These are phyloP conservation scores for Gymnothorax reevesii DNA, from an alignment of 2,797 vertebrate species.

Conservation along the genomic window DNA sequence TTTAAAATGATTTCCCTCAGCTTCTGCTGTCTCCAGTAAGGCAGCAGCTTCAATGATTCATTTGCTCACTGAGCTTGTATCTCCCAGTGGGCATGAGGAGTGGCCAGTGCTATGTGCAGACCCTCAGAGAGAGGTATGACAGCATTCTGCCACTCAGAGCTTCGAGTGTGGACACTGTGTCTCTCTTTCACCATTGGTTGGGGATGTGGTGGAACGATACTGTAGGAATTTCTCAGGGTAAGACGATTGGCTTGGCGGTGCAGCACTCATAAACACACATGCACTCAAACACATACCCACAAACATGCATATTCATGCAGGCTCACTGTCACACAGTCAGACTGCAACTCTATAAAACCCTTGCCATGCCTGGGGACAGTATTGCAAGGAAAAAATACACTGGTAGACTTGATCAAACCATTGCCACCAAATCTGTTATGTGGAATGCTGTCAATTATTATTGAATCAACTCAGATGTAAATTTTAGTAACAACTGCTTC, in stretches of 20 bases:
- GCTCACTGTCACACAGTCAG: conserved; percentile 1
- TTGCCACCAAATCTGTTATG: not conserved
- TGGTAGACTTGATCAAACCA: not conserved
- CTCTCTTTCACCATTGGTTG: conserved; percentile 61
- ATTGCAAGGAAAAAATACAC: not conserved
- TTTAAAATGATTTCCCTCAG: not conserved
- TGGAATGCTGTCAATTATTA: conserved; percentile 35
- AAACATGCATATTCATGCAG: conserved; percentile 15
- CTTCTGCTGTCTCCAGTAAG: not conserved
- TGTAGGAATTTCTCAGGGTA: conserved; percentile 50
- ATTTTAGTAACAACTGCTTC: conserved; percentile 47
- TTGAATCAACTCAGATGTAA: conserved; percentile 67
- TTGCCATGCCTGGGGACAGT: conserved; percentile 16
- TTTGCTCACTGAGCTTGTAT: not conserved
- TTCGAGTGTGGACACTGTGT: conserved; percentile 55
- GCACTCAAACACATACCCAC: conserved; percentile 10
- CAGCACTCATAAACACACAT: not conserved
- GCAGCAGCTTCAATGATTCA: not conserved
- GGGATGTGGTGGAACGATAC: conserved; percentile 65
- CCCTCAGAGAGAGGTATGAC: conserved; percentile 43
- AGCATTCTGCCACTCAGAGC: conserved; percentile 37
- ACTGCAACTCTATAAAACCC: conserved; percentile 25
- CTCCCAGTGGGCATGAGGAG: not conserved
- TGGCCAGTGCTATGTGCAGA: not conserved
- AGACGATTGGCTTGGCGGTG: conserved; percentile 58